Base-by-base conservation (phyloP, 1,140 invertebrate genomes). In the Microplitis mediator region DNA sequence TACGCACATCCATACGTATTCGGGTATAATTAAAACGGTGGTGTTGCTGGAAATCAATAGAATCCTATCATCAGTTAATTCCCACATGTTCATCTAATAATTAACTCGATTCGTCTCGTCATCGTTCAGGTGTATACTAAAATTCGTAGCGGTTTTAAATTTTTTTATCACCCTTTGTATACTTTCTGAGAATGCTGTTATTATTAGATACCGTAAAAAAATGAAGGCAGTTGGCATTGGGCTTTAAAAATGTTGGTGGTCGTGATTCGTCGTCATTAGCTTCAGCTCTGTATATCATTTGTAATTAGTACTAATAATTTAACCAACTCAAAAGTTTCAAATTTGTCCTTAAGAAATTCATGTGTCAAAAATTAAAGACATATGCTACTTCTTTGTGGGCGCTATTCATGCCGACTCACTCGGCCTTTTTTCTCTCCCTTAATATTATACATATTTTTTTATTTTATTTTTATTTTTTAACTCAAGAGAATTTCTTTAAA, bases 281-380 rank as follows among this genome's bases (percentile, higher is more conserved):
- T 34, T 34, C 36, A 36, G 51, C 56, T 58, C 8, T 58, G 23
- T 58, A 16, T 11, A 16, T 23, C 23, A 58, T 31, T 45, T 71
- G 61, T 71, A 58, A 71, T 71, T 71, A 71, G 69, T 71, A 63
- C 45, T 39, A 71, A 71, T 71, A 71, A 64, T 71, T 39, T 63
- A 36, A 62, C 39, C 39, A 62, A 31, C 35, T 62, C 13, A 34
- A 14, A 56, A n/a, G 50, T 56, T 11, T 13, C 45, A 31, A 34
- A 35, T 35, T 54, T 13, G 32, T 60, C 16, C 39, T 45, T 50
- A 60, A 16, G 16, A 36, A 9, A 34, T 63, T 61, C 68, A 70
- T 62, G 68, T 70, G 68, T 70, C 68, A 64, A 54, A 62, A 71
- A 71, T 62, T 50, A 31, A 50, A 63, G 69, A 64, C 69, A 71